phyloP scores from a whole-genome alignment of 1,140 invertebrate genomes.

The Drosophila paulistorum region DNA sequence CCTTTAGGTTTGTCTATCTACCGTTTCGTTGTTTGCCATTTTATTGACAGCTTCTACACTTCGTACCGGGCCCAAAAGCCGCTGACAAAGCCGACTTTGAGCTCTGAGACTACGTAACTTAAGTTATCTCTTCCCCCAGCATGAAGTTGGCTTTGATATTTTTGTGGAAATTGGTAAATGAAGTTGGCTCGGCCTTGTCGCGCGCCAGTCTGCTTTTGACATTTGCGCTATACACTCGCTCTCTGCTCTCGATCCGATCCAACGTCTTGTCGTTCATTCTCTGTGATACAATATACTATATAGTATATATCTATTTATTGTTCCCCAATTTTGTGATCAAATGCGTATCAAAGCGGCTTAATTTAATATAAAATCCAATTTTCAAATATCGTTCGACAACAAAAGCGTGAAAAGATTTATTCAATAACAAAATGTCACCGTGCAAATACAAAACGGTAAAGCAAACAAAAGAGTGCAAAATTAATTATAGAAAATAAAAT shows the following conservation, averaged over 20 bases:
- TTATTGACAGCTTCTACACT: slow-evolving; percentile 27
- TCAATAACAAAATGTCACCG: slow-evolving; percentile 48
- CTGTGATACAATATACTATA: slow-evolving; percentile 38
- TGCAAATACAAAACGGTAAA: slow-evolving; percentile 46
- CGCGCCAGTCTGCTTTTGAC: slow-evolving; percentile 66
- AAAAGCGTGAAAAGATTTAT: slow-evolving; percentile 44
- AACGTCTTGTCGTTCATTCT: slow-evolving; percentile 27
- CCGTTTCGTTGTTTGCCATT: slow-evolving; percentile 53
- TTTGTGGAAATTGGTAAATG: slow-evolving; percentile 60
- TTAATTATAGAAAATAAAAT: neutral
- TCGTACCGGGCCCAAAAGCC: slow-evolving; percentile 15
- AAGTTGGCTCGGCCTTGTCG: slow-evolving; percentile 74
- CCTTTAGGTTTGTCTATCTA: slow-evolving; percentile 36
- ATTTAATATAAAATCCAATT: slow-evolving; percentile 53
- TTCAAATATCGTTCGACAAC: slow-evolving; percentile 6
- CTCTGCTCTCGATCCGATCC: slow-evolving; percentile 38
- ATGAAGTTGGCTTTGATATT: slow-evolving; percentile 19
- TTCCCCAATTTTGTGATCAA: slow-evolving; percentile 20
- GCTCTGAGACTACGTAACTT: slow-evolving; percentile 29
- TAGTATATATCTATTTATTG: slow-evolving; percentile 40
- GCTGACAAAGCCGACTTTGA: slow-evolving; percentile 21
- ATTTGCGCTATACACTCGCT: slow-evolving; percentile 57
- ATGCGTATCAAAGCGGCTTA: slow-evolving; percentile 59
- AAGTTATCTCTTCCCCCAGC: slow-evolving; percentile 27
- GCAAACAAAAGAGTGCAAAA: slow-evolving; percentile 40